Evolutionary conservation across 2,797 vertebrate species (phyloP).

Genomic region (Balearica regulorum): DNA sequence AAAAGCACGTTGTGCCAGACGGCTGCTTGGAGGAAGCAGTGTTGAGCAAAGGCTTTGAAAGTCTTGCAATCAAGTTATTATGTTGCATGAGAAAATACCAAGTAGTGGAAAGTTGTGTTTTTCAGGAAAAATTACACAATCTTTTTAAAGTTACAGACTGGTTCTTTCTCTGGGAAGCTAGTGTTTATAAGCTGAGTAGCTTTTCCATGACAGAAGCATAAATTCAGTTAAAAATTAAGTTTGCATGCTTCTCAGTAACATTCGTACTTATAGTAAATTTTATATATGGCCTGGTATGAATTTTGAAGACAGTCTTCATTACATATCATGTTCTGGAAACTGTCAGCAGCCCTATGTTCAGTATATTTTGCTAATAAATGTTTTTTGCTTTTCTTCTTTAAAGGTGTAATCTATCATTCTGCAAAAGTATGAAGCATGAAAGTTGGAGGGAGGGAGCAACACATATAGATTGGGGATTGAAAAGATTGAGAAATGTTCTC

Average conservation of each 20-base stretch:
- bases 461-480: neutral
- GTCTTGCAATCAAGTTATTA: neutral
- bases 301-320: neutral
- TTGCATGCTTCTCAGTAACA: neutral
- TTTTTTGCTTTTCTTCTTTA: neutral
- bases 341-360: neutral
- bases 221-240: slow-evolving; percentile 12
- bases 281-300: neutral
- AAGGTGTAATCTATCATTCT: neutral
- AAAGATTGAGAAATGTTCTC: neutral
- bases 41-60: neutral
- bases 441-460: neutral
- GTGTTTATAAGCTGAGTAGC: neutral
- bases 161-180: neutral
- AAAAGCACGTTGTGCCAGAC: neutral
- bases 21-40: neutral
- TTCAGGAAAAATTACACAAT: slow-evolving; percentile 22
- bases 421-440: neutral
- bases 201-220: neutral
- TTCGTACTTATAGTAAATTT: neutral
- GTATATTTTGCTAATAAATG: neutral
- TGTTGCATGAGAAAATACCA: slow-evolving; percentile 1
- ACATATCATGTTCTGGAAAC: neutral
- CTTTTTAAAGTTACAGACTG: neutral
- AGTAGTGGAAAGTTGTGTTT: neutral